Percentiles rank a stretch among this genome's conserved stretches.
Conservation (phyloP, 2,797 vertebrate species). For the Sebastes diploproa region DNA sequence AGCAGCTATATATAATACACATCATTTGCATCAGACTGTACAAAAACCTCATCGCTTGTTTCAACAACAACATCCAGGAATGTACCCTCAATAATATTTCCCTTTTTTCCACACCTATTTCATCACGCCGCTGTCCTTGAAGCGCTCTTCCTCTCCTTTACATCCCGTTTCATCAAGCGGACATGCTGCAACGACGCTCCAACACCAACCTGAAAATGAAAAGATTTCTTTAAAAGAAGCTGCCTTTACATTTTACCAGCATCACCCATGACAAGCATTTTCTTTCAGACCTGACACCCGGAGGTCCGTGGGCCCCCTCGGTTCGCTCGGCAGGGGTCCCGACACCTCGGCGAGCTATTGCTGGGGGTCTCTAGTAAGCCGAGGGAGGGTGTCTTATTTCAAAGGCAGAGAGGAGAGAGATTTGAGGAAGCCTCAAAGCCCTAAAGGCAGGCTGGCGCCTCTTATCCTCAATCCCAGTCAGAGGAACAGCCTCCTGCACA, state of each 20-base stretch:
- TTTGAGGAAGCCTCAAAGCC: constrained; percentile 75
- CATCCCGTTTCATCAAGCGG: constrained; percentile 29
- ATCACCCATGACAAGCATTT: background rate
- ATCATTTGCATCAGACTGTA: constrained; percentile 36
- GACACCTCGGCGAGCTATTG: constrained; percentile 32
- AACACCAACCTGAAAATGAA: background rate
- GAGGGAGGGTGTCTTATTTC: constrained; percentile 72
- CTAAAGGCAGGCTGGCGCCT: constrained; percentile 66
- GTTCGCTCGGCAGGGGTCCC: constrained; percentile 40
- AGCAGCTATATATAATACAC: constrained; percentile 33
- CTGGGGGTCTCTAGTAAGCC: constrained; percentile 57
- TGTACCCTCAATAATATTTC: background rate
- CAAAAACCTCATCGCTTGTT: background rate
- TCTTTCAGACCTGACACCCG: constrained; percentile 22
- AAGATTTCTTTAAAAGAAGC: constrained; percentile 2
- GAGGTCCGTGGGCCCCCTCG: constrained; percentile 24
- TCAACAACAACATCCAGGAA: constrained; percentile 13
- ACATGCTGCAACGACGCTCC: background rate
- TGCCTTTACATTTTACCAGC: background rate
- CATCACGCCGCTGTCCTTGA: constrained; percentile 31
- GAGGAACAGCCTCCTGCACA: constrained; percentile 52
- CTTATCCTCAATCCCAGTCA: constrained; percentile 48
- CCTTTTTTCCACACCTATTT: constrained; percentile 14
- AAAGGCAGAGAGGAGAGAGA: constrained; percentile 68
- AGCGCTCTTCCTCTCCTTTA: constrained; percentile 27